phyloP scores from a whole-genome alignment of 1,140 invertebrate species.

The Apis cerana region DNA sequence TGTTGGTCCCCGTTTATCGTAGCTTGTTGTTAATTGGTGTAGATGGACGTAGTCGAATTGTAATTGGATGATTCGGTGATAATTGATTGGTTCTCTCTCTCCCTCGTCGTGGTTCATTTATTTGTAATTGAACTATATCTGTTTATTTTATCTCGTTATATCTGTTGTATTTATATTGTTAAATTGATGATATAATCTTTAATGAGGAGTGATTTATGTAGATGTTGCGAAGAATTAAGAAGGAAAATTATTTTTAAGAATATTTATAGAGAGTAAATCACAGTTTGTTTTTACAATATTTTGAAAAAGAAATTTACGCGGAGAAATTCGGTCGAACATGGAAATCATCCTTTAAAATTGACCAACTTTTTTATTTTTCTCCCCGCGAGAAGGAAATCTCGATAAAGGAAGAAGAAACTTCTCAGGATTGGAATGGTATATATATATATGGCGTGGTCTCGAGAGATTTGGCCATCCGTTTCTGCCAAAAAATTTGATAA shows the following conservation, averaged over 20 bases:
- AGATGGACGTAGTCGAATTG: background rate
- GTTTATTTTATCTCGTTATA: no score
- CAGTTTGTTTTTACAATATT: no score
- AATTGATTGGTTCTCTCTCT: background rate
- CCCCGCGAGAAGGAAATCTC: background rate
- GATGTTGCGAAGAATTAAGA: no score
- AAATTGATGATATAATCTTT: no score
- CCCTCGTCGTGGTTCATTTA: no score
- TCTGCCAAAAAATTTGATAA: background rate
- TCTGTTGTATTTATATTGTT: no score
- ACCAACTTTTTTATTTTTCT: background rate
- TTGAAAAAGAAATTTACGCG: no score
- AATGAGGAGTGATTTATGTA: no score
- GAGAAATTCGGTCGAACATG: background rate
- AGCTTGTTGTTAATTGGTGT: background rate
- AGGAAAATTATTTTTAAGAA: no score
- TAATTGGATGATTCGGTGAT: background rate
- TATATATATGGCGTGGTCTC: background rate
- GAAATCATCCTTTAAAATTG: background rate
- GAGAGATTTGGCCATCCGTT: background rate
- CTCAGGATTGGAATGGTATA: background rate
- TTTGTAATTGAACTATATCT: no score
- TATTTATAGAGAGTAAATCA: no score
- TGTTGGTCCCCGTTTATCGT: background rate
- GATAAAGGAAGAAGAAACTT: background rate